A percentile compares a stretch with the other conserved stretches of the same genome.
phyloP scores from a whole-genome alignment of 2,797 vertebrate species.

The Falco columbarius region DNA sequence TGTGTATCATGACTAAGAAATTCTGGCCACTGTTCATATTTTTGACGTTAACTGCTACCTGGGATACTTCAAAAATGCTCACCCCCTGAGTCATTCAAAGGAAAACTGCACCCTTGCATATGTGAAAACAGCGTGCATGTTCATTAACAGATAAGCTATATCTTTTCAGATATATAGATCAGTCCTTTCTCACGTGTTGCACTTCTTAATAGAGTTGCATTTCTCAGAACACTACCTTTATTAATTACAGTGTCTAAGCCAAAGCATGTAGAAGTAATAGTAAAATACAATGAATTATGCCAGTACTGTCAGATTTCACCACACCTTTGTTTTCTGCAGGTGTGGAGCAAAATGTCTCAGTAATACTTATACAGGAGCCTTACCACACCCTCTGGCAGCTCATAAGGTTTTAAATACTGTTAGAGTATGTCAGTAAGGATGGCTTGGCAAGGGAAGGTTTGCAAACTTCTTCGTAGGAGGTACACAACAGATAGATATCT shows the following conservation, averaged over 20 bases:
- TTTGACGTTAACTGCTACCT: not conserved
- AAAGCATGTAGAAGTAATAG: not conserved
- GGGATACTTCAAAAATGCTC: not conserved
- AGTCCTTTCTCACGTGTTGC: not conserved
- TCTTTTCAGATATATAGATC: not conserved
- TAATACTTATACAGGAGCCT: constrained; percentile 4
- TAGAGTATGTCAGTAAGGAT: constrained; percentile 3
- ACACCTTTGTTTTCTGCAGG: constrained; percentile 48
- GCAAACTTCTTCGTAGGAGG: not conserved
- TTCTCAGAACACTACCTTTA: not conserved
- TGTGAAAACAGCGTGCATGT: not conserved
- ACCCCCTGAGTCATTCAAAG: not conserved
- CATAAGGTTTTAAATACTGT: not conserved
- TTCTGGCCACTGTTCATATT: not conserved
- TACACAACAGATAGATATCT: not conserved
- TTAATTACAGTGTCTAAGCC: not conserved
- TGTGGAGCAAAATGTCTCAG: constrained; percentile 18
- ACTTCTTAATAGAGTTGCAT: not conserved
- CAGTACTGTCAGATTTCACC: constrained; percentile 1
- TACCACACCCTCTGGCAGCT: constrained; percentile 52
- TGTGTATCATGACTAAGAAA: not conserved
- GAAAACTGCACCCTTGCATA: not conserved
- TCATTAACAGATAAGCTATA: not conserved
- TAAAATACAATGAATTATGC: not conserved
- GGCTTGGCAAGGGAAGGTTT: not conserved